Evolutionary conservation across 35 echinoderm and acorn worm species (phyloP), one percentile per base, ranked within the genome.

Genomic region (Heliocidaris erythrogramma): DNA sequence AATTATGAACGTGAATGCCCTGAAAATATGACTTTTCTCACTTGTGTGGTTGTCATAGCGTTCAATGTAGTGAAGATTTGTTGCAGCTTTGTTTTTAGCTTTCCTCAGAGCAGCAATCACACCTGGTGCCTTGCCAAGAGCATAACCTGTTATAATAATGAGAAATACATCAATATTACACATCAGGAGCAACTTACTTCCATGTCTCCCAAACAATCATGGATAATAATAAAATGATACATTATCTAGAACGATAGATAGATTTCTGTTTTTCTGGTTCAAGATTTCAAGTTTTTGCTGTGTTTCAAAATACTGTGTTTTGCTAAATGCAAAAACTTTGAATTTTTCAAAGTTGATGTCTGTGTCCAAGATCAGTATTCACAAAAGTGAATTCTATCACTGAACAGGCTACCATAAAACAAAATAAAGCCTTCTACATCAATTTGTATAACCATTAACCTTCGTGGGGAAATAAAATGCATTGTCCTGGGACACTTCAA

Each of bases 71-170:
- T 97, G 97, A 18, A 99, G 95, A 47, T 95, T 93, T 65, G 95
- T 97, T 49, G 95, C 97, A 78, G 98, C 96, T 92, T 96, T 99
- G 97, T 99, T 99, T 85, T 99, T 99, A 30, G 98, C 98, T 94
- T 99, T 99, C 78, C 98, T 96, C 61, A 99, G 48, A 18, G 98
- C 98, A 53, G 98, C 94, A 88, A 96, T 95, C 9, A 96, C 94
- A 96, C 96, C 96, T 12, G 96, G 95, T 52, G 96, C 96, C 94
- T 99, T 99, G 27, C 98, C 98, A 47, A 94, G 52, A 30, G 96
- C 93, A 91, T 94, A 94, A 69, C 94, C 94, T 96, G 93, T 85
- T 24, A 94, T 13, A 52, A 49, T 9, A 35, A 94, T 9, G 29
- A 42, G 29, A 87, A 31, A 42, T 8, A 31, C 7, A 89, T 42